Evolutionary conservation across 2,797 vertebrate species (phyloP), one percentile per base, ranked within the genome.

Genomic region (Anguilla anguilla): DNA sequence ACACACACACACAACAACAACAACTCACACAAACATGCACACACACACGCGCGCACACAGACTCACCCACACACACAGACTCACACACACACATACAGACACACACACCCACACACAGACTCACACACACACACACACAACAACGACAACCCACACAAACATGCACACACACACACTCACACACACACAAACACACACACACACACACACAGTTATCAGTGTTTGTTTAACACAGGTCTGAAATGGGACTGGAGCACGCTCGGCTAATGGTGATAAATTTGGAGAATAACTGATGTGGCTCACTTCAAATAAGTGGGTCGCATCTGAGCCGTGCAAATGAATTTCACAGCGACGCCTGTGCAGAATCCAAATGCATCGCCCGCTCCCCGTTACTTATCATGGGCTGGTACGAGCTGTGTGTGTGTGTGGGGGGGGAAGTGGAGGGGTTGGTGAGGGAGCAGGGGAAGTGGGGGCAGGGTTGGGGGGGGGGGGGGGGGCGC

Each of bases 271-370:
- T 91, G 89, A 91, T 90, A 90, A 69, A 91, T 92, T 89, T 87
- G 59, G 89, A 85, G 83, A 87, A 90, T 91, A 93, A 94, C 87
- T 85, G 92, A 93, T 91, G 89, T 74, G 31, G 91, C 92, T 91
- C 87, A 88, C 90, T 90, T 90, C 87, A 91, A 88, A 90, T 92
- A 89, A 93, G 89, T 89, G 85, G 83, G 87, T 93, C 72, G 92
- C 92, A 90, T 93, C 87, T 79, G 86, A 61, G 84, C n/a, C 64
- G 82, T 82, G 11, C 49, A 89, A 84, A 88, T 84, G 74, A 92
- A 92, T 91, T 88, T 89, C 89, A 87, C 89, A 87, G 86, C 86
- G 6, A 22, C 11, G 19, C 77, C 77, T 49, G 77, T 9, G 64
- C 64, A 72, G 89, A 89, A 91, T 91, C 85, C 86, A 93, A 90